Base-by-base conservation (phyloP, 2,113 vertebrate species). In the Cebus imitator region DNA sequence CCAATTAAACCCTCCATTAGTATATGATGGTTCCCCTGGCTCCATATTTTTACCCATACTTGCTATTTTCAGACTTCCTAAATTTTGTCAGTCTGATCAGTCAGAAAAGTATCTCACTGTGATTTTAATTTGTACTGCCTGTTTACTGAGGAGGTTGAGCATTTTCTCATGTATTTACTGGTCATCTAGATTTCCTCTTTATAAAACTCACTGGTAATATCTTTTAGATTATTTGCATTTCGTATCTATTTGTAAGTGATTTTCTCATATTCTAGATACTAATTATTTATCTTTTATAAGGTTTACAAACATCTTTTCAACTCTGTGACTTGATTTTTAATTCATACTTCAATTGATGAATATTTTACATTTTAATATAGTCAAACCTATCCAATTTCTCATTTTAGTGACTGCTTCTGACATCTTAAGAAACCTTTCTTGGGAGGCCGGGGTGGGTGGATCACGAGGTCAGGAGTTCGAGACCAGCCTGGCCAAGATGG, bases 251-350 rank as follows among this genome's bases (percentile, higher is more conserved):
- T 87, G 18, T 72, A 61, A 93, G 37, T 73, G 40, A 5, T 35
- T 93, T 94, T 94, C 76, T 96, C 57, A 72, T 89, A 87, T 85
- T 83, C n/a, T 89, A 35, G 55, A 87, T 92, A 72, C 64, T 96
- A 95, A 83, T 75, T 90, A 64, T 75, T 86, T 87, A 57, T 57
- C 43, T 95, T 90, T 92, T 48, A 66, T 52, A 90, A 94, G 20
- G 5, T 88, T 55, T 78, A 68, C 12, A 91, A 94, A 82, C 37
- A 91, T 90, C 13, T 92, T 95, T 79, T 37, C 89, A 85, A 82
- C 45, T 73, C 40, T 96, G 14, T 68, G 72, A 91, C 30, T 95
- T 97, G 86, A 96, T 61, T 90, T 91, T 92, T 73, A 93, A 52
- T 37, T 84, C 92, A 2, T 48, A 79, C 90, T 97, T 97, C 87